A percentile compares a stretch with the other conserved stretches of the same genome.
Conservation (phyloP, 2,113 vertebrate species). For the Regulus satrapa region DNA sequence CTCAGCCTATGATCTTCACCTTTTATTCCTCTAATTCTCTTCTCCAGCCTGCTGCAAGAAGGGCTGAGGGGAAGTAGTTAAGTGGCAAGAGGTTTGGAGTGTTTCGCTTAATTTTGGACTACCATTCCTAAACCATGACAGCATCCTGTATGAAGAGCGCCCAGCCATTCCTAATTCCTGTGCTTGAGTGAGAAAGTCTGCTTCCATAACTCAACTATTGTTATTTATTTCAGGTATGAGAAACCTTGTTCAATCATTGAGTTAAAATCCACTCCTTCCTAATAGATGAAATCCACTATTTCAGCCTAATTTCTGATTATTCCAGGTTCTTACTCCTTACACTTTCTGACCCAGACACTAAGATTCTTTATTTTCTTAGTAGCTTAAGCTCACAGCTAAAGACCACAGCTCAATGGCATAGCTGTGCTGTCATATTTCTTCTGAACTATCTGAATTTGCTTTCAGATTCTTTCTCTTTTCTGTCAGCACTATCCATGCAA, state of each 20-base stretch:
- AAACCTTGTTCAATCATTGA: neutral
- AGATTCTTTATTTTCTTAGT: neutral
- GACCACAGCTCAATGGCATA: neutral
- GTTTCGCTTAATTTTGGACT: neutral
- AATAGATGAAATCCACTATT: too few relatives aligned
- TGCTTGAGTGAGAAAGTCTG: neutral
- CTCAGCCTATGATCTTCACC: neutral
- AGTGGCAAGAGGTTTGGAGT: neutral
- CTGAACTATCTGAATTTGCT: neutral
- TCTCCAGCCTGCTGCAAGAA: neutral
- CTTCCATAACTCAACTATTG: neutral
- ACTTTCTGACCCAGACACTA: neutral
- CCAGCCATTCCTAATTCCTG: neutral
- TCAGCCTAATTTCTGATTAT: neutral
- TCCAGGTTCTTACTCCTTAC: neutral
- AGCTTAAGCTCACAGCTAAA: too few relatives aligned
- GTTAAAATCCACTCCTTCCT: neutral
- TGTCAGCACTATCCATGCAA: neutral
- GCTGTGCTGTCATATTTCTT: neutral
- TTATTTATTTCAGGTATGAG: neutral
- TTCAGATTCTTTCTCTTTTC: neutral
- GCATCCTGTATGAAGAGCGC: neutral
- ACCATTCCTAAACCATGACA: neutral
- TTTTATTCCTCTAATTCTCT: neutral
- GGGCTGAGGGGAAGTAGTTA: neutral